phyloP scores from a whole-genome alignment of 2,797 vertebrate species.

The Podarcis lilfordi region DNA sequence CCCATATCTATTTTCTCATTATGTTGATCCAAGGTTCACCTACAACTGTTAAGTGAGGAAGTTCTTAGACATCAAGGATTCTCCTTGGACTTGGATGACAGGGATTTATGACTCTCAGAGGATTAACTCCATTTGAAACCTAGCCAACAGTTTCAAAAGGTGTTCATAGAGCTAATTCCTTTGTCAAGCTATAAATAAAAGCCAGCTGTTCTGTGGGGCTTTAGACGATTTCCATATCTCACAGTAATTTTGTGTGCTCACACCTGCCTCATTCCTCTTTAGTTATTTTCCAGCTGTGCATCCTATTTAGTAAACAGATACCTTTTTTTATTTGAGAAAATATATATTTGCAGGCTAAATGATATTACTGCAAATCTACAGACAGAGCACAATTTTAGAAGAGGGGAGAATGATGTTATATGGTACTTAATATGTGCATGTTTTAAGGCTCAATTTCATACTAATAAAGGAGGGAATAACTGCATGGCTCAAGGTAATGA shows the following conservation, averaged over 20 bases:
- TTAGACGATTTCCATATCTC: constrained; percentile 21
- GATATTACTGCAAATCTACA: background rate
- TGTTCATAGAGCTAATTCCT: constrained; percentile 22
- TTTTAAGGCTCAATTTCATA: constrained; percentile 10
- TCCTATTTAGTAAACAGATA: constrained; percentile 4
- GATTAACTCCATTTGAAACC: background rate
- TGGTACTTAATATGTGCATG: rapidly evolving
- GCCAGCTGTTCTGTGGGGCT: background rate
- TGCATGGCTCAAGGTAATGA: background rate
- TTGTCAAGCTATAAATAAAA: background rate
- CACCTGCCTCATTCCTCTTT: background rate
- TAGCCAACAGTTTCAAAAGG: background rate
- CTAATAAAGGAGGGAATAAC: background rate
- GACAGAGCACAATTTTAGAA: background rate
- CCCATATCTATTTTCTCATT: background rate
- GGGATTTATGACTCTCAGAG: constrained; percentile 6
- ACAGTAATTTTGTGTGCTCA: rapidly evolving
- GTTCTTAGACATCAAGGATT: background rate
- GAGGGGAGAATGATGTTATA: background rate
- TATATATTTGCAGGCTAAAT: background rate
- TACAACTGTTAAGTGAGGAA: background rate
- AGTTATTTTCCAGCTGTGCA: background rate
- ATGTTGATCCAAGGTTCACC: background rate
- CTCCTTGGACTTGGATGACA: constrained; percentile 8
- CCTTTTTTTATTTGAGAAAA: background rate